Evolutionary conservation across 2,888 invertebrate species (phyloP), one percentile per base, ranked within the genome.

Genomic region (Tetheella fluctuosa): DNA sequence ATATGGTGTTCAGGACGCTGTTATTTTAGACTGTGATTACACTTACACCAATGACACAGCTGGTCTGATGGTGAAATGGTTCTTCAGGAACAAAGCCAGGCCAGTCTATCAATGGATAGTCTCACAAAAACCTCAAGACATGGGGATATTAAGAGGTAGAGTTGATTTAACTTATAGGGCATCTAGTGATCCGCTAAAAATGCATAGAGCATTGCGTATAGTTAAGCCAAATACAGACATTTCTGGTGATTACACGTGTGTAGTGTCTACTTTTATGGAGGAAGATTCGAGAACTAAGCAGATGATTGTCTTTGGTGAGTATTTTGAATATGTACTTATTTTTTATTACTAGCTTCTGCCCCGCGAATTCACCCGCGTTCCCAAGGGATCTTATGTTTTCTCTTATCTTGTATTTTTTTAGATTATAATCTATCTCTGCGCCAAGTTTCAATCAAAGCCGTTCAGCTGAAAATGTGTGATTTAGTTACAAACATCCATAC

Each of bases 81-180:
- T 95, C 85, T 94, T 95, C 79, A 95, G 95, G 82, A 95, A 95
- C 78, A 94, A 94, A 80, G 93, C 94, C 1, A 90, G 95, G 61
- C 94, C 95, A 8, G 95, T 97, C 57, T 97, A 97, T 84, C 96
- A 97, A 84, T 97, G 97, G 96, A 96, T 97, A 64, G 95, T 94
- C 23, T 94, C 94, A 1, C 93, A 94, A 69, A 93, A 94, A 65
- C 96, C 96, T 0, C 95, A 95, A 76, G 95, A 95, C 60, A 91
- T 96, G 74, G 95, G 95, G 6, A 90, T 93, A 57, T 71, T 93
- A 61, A 84, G 93, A 60, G 89, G 89, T 25, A 82, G 94, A 39
- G 90, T 96, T 57, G 96, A 97, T 84, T 89, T 95, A 60, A 92
- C 93, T 39, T 96, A 95, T 82, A 93, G 92, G 71, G 95, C 95